Percentiles rank a stretch among this genome's conserved stretches.
Conservation (phyloP, 2,113 vertebrate genomes). For the Macrotus californicus region DNA sequence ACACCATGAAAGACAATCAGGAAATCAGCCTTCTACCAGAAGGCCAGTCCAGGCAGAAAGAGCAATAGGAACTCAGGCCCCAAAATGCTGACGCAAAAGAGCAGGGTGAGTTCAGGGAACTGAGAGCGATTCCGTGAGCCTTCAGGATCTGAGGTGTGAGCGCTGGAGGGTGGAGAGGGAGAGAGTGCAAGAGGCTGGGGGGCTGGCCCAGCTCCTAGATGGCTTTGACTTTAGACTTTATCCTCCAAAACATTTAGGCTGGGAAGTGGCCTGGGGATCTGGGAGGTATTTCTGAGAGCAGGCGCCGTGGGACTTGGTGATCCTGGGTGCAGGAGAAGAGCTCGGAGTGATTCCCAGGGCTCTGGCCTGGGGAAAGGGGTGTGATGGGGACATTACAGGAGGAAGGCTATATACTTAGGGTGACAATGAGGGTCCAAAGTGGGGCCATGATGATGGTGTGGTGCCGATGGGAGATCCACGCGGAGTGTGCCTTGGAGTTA, state of each 20-base stretch:
- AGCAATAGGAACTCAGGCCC: neutral
- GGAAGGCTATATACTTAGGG: neutral
- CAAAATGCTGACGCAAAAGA: neutral
- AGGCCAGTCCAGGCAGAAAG: neutral
- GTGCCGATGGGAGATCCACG: neutral
- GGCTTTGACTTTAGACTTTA: neutral
- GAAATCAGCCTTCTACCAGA: neutral
- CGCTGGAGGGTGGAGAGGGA: neutral
- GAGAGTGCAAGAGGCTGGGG: neutral
- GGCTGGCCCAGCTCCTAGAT: neutral
- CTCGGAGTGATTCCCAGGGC: neutral
- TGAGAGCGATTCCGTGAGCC: neutral
- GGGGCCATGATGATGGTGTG: neutral
- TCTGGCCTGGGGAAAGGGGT: neutral
- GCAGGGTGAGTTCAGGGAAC: neutral
- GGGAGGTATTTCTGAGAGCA: neutral
- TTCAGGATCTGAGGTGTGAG: neutral
- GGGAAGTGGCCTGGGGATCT: neutral
- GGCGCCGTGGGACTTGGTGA: neutral
- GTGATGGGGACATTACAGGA: neutral
- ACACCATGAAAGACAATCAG: neutral
- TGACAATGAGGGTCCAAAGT: neutral
- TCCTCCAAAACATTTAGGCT: neutral
- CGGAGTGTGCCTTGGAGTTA: neutral
- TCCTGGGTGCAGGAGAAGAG: neutral